A percentile compares a stretch with the other conserved stretches of the same genome.
Evolutionary conservation across 2,797 vertebrate genomes (phyloP).

Genomic region (Cryptoblepharus egeriae): DNA sequence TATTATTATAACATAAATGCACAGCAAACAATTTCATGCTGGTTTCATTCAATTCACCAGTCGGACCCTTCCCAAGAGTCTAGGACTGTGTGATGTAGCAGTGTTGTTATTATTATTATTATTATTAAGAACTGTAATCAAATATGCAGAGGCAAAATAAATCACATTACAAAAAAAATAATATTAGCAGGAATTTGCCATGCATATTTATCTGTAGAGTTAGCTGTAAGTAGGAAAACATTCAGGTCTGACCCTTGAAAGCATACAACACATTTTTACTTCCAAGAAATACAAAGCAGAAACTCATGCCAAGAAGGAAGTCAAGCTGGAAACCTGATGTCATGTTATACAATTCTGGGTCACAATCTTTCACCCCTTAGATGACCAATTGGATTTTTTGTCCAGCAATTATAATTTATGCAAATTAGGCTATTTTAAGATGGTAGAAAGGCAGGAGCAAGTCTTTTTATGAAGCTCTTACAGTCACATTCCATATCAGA

Average conservation of each 20-base stretch:
- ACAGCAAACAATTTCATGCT: too few species aligned
- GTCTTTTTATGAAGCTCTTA: too few species aligned
- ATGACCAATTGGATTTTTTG: too few species aligned
- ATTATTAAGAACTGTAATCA: neutral
- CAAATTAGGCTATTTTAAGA: too few species aligned
- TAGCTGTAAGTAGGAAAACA: neutral
- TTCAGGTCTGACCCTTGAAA: neutral
- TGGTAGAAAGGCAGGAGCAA: neutral
- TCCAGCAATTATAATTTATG: too few species aligned
- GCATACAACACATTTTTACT: neutral
- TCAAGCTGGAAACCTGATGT: neutral
- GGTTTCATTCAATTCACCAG: too few species aligned
- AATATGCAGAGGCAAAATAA: neutral
- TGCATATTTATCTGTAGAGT: neutral
- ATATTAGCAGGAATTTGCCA: neutral
- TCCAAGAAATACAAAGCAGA: neutral
- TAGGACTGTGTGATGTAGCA: too few species aligned
- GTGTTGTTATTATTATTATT: too few species aligned
- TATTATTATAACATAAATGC: too few species aligned
- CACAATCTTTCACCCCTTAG: too few species aligned
- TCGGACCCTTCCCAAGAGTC: too few species aligned
- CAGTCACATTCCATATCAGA: too few species aligned
- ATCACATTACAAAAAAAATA: constrained; percentile 14
- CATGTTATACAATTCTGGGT: neutral
- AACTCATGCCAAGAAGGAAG: neutral